Evolutionary conservation across 1,140 invertebrate genomes (phyloP).

Genomic region (Homalodisca vitripennis): DNA sequence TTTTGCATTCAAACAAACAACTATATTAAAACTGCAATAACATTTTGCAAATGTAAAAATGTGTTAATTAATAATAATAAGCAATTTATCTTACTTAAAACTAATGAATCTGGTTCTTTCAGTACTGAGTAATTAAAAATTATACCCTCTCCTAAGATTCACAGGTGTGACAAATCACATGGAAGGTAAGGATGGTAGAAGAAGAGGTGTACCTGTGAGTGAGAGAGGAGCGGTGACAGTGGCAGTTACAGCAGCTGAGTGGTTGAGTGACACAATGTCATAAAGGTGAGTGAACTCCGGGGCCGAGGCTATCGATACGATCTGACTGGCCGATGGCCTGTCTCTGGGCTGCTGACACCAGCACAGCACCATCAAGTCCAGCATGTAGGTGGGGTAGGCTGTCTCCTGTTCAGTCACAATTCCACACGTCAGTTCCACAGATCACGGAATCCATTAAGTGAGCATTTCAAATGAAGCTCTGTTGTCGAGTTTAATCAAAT

Average conservation of each 20-base stretch:
- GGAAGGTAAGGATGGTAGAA: background rate
- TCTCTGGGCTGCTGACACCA: constrained; percentile 88
- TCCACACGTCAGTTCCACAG: background rate
- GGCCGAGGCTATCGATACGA: constrained; percentile 86
- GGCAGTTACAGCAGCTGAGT: constrained; percentile 57
- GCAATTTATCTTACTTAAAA: background rate
- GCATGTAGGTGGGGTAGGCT: constrained; percentile 83
- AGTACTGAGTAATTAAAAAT: too few species aligned
- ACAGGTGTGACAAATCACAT: background rate
- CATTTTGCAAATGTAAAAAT: background rate
- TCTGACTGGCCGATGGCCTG: constrained; percentile 89
- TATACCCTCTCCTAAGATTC: background rate
- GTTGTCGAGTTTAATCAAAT: too few species aligned
- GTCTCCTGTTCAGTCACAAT: constrained; percentile 53
- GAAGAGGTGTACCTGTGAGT: background rate
- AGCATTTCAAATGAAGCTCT: too few species aligned
- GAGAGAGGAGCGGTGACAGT: constrained; percentile 40
- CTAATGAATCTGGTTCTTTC: too few species aligned
- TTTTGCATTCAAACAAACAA: too few species aligned
- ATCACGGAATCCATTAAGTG: background rate
- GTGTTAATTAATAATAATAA: background rate
- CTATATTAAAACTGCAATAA: too few species aligned
- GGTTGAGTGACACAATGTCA: constrained; percentile 72
- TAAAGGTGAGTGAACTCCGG: constrained; percentile 90
- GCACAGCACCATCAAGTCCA: constrained; percentile 94